A percentile compares a stretch with the other conserved stretches of the same genome.
Evolutionary conservation across 2,113 vertebrate genomes (phyloP).

Genomic region (Myocastor coypus): DNA sequence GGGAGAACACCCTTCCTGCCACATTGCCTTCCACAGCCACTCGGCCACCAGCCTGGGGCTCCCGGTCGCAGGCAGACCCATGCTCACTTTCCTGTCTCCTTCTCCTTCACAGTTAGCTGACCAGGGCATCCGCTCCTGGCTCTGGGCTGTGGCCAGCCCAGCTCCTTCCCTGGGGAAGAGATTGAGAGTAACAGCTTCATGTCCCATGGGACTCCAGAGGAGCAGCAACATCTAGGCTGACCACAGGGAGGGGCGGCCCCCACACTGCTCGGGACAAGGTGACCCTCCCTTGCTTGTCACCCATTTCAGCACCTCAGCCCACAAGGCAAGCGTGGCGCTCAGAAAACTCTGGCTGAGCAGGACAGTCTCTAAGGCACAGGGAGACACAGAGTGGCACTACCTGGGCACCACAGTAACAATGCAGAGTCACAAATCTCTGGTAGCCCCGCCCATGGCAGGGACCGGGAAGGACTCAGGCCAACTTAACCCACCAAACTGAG

Average conservation of each 20-base stretch:
- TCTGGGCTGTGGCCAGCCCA: background rate
- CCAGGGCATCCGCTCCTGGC: fast-evolving
- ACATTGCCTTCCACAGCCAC: background rate
- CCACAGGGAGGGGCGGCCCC: fast-evolving
- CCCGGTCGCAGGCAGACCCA: background rate
- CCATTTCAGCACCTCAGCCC: background rate
- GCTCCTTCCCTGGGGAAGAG: background rate
- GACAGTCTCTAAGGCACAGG: background rate
- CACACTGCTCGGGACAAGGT: fast-evolving
- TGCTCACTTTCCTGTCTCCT: background rate
- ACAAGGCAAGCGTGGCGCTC: background rate
- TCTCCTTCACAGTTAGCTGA: background rate
- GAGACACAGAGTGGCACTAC: fast-evolving
- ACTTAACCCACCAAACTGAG: fast-evolving
- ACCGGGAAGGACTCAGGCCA: background rate
- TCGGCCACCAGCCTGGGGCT: too few species aligned
- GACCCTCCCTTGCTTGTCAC: fast-evolving
- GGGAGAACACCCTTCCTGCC: background rate
- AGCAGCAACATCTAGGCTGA: background rate
- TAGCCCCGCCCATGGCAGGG: background rate
- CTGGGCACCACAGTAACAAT: too few species aligned
- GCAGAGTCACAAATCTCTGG: background rate
- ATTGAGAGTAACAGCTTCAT: too few species aligned
- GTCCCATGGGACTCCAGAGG: background rate
- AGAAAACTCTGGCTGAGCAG: background rate